Evolutionary conservation across 2,797 vertebrate species (phyloP).

Genomic region (Astyanax mexicanus): DNA sequence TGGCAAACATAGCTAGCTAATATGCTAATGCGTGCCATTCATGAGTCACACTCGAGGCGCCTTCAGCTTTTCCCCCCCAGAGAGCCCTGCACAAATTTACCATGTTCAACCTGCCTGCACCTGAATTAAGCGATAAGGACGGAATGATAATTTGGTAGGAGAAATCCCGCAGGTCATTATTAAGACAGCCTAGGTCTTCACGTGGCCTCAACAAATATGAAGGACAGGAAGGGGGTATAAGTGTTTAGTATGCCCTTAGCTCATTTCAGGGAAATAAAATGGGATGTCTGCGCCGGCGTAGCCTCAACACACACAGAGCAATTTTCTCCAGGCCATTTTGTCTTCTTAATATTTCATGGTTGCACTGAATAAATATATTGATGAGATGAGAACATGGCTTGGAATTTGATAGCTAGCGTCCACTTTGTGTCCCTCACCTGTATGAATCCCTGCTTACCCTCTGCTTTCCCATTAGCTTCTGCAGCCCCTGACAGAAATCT

Average conservation of each 20-base stretch:
- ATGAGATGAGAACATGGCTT: conserved; percentile 18
- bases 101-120: background rate
- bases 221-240: background rate
- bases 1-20: background rate
- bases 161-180: conserved; percentile 12
- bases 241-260: conserved; percentile 8
- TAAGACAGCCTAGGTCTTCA: background rate
- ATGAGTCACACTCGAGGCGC: background rate
- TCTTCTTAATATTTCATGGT: conserved; percentile 23
- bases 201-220: background rate
- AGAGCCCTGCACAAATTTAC: background rate
- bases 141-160: conserved; percentile 24
- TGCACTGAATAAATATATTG: conserved; percentile 22
- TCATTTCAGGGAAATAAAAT: conserved; percentile 7
- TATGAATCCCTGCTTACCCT: background rate
- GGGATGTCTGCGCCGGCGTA: conserved; percentile 16
- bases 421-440: background rate
- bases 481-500: background rate
- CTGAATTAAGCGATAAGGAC: conserved; percentile 3
- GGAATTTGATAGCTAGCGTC: conserved; percentile 3
- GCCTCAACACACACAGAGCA: background rate
- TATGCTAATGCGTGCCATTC: conserved; percentile 21
- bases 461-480: background rate
- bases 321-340: conserved; percentile 11
- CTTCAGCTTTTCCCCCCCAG: conserved; percentile 5